A percentile compares a stretch with the other conserved stretches of the same genome.
Evolutionary conservation across 2,888 invertebrate genomes (phyloP).

Genomic region (Hypomecis atomaria): DNA sequence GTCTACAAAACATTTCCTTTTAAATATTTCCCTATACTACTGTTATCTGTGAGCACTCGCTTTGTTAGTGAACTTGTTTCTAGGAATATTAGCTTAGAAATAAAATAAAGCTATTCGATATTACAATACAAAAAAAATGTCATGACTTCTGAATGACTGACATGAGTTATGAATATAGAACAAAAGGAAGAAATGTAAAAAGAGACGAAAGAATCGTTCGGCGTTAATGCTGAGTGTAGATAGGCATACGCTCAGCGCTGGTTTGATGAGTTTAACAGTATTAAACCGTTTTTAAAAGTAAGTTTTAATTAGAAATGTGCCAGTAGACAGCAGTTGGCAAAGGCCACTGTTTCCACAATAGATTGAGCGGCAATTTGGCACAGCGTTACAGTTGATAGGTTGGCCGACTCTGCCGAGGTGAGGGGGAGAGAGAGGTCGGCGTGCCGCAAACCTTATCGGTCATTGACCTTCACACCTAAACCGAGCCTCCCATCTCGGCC

Average conservation of each 20-base stretch:
- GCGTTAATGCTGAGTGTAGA: too few relatives aligned
- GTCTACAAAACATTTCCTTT: slow-evolving; percentile 21
- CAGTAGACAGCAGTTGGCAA: slow-evolving; percentile 30
- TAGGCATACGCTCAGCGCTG: neutral
- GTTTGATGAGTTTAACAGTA: neutral
- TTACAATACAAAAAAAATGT: too few relatives aligned
- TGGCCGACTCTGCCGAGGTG: slow-evolving; percentile 59
- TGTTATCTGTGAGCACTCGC: neutral
- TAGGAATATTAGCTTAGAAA: neutral
- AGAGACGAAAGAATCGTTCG: too few relatives aligned
- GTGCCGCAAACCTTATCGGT: slow-evolving; percentile 80
- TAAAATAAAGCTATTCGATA: too few relatives aligned
- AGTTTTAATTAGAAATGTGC: slow-evolving; percentile 25
- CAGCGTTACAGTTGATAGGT: slow-evolving; percentile 59
- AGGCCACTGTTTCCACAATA: slow-evolving; percentile 31
- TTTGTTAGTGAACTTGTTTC: neutral
- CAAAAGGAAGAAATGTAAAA: too few relatives aligned
- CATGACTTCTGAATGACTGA: too few relatives aligned
- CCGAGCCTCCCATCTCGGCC: slow-evolving; percentile 79
- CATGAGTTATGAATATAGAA: too few relatives aligned
- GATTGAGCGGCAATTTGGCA: slow-evolving; percentile 51
- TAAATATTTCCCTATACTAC: slow-evolving; percentile 6
- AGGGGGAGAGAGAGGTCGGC: slow-evolving; percentile 67
- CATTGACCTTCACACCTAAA: slow-evolving; percentile 83
- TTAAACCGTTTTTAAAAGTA: slow-evolving; percentile 5